A percentile compares a stretch with the other conserved stretches of the same genome.
phyloP scores from a whole-genome alignment of 2,797 vertebrate species.

The Sebastes matsubarae region DNA sequence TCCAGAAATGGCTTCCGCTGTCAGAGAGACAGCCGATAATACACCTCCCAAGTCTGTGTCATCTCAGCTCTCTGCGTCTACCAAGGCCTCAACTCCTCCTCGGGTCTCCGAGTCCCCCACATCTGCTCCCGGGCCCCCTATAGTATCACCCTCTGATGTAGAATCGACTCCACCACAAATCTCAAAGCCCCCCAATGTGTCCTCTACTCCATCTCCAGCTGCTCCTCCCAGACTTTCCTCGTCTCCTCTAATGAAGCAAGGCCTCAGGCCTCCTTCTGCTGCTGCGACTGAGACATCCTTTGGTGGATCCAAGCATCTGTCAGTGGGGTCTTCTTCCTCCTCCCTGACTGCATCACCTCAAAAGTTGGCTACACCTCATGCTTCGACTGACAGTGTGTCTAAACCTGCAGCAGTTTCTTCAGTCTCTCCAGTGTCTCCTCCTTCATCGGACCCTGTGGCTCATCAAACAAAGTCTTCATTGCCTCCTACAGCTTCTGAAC shows the following conservation, averaged over 20 bases:
- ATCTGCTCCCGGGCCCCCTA: slow-evolving; percentile 33
- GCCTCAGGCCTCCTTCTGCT: slow-evolving; percentile 51
- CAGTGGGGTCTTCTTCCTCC: slow-evolving; percentile 46
- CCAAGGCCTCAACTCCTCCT: slow-evolving; percentile 51
- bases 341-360: slow-evolving; percentile 47
- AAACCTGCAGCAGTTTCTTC: slow-evolving; percentile 37
- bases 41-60: slow-evolving; percentile 46
- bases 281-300: slow-evolving; percentile 39
- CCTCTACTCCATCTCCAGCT: slow-evolving; percentile 40
- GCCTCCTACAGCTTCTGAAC: slow-evolving; percentile 31
- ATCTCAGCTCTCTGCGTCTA: slow-evolving; percentile 50
- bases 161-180: slow-evolving; percentile 54
- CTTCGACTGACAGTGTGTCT: slow-evolving; percentile 30
- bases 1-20: slow-evolving; percentile 58
- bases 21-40: slow-evolving; percentile 58
- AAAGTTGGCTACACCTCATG: slow-evolving; percentile 39
- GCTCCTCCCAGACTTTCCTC: slow-evolving; percentile 64
- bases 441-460: slow-evolving; percentile 15
- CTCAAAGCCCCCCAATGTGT: slow-evolving; percentile 43
- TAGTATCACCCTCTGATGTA: slow-evolving; percentile 33
- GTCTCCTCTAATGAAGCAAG: slow-evolving; percentile 57
- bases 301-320: slow-evolving; percentile 41
- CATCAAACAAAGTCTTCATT: slow-evolving; percentile 39
- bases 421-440: slow-evolving; percentile 24
- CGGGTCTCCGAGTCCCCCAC: slow-evolving; percentile 52